Percentiles rank a stretch among this genome's conserved stretches.
These are phyloP conservation scores for Chirona hameri DNA, from an alignment of 2,888 invertebrate genomes.

Conservation along the genomic window DNA sequence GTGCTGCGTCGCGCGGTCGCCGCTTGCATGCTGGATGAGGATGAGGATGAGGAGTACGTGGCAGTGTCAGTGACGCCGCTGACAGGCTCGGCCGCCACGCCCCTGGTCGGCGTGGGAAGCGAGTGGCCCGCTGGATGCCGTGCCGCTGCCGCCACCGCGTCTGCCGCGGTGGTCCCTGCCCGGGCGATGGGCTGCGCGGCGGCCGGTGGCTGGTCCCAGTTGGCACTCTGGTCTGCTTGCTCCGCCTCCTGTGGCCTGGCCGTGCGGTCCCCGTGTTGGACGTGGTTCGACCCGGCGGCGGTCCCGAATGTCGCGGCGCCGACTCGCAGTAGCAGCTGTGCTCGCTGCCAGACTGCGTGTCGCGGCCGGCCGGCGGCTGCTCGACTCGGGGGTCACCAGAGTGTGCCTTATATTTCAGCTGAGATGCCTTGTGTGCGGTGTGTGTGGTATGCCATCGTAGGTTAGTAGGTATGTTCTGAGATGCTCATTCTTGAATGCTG, in stretches of 20 bases:
- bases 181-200: constrained; percentile 73
- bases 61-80: constrained; percentile 50
- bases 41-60: neutral
- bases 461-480: too few species aligned
- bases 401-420: too few species aligned
- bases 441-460: too few species aligned
- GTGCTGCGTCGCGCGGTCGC: constrained; percentile 80
- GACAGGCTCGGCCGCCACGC: constrained; percentile 83
- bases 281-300: constrained; percentile 86
- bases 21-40: constrained; percentile 67
- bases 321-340: neutral
- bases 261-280: constrained; percentile 71
- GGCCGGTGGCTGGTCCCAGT: constrained; percentile 90
- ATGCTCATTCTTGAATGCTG: too few species aligned
- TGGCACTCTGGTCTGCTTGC: constrained; percentile 90
- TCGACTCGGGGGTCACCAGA: too few species aligned
- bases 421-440: too few species aligned
- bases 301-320: constrained; percentile 75
- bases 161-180: constrained; percentile 64
- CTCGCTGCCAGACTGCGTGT: too few species aligned
- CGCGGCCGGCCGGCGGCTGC: too few species aligned
- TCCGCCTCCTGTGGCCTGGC: constrained; percentile 81
- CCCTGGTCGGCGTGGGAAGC: constrained; percentile 78
- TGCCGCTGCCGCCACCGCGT: too few species aligned
- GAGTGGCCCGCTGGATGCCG: constrained; percentile 61